Base-by-base conservation (phyloP, 2,797 vertebrate species). In the Chelidonichthys spinosus region DNA sequence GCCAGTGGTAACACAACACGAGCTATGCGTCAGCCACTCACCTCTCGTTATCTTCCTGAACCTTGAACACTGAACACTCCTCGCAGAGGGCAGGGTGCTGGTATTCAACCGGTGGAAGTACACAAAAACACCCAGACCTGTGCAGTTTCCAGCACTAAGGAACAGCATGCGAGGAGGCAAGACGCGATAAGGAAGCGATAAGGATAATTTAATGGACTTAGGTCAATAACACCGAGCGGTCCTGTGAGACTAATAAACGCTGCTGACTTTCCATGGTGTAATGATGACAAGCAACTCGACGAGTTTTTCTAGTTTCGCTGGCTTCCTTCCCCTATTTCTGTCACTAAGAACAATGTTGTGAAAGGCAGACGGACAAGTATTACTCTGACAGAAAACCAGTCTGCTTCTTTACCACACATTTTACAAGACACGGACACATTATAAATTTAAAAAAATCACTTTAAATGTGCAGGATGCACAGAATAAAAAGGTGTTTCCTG, bases 1-100 rank as follows among this genome's bases (percentile, higher is more conserved):
- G 87, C 79, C 87, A 90, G 13, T 81, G 82, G 95, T 93, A 95
- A 96, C 92, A 82, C 46, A 93, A 94, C 94, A 93, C 93, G 80
- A 87, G 89, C 46, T 80, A 55, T 90, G 92, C 90, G 93, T 92
- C 94, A 94, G 92, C 89, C 94, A 84, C 89, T 93, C 90, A 92
- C 93, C 93, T 91, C 90, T 86, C 76, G 83, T 94, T 95, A 94
- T 94, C 92, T 82, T 64, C 68, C 80, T 90, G 93, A 93, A 95
- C 90, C 93, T 95, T 94, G 91, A 90, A 91, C 85, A 63, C 55
- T 63, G 79, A 86, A 69, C 85, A 70, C 78, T 90, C 83, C 80
- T 72, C 67, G 2, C 63, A 46, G 82, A 87, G 85, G 87, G 87
- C 78, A 91, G 89, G 88, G 86, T 89, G 79, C 85, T 80, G 86